Percentiles rank a stretch among this genome's conserved stretches.
Evolutionary conservation across 2,113 vertebrate genomes (phyloP).

Genomic region (Pyxicephalus adspersus): DNA sequence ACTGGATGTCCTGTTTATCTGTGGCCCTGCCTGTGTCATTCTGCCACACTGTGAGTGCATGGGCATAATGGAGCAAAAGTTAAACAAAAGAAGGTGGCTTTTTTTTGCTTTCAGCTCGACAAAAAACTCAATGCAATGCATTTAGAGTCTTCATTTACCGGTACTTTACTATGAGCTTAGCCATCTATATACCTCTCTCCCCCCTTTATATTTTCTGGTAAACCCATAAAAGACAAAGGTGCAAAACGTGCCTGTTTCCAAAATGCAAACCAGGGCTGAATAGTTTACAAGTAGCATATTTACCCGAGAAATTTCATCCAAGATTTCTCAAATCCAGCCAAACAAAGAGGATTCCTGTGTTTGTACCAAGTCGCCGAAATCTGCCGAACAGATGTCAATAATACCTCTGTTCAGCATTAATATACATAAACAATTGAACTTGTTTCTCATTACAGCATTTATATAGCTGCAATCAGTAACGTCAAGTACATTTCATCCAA

Average conservation of each 20-base stretch:
- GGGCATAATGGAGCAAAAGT: no score
- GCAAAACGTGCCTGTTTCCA: conserved; percentile 4
- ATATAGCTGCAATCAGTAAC: conserved; percentile 56
- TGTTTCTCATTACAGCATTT: conserved; percentile 57
- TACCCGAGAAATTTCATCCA: conserved; percentile 48
- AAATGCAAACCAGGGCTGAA: conserved; percentile 47
- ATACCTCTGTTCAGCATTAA: conserved; percentile 57
- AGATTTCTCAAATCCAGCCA: conserved; percentile 39
- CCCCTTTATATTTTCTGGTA: not conserved
- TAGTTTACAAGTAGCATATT: conserved; percentile 56
- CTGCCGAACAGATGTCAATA: conserved; percentile 55
- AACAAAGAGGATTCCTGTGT: conserved; percentile 47
- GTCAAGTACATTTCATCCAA: conserved; percentile 55
- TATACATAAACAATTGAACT: conserved; percentile 57
- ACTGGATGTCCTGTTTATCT: no score
- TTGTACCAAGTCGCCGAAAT: conserved; percentile 53
- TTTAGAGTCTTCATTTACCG: not conserved
- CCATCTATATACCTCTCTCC: not conserved
- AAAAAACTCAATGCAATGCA: not conserved
- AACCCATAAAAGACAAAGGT: not conserved
- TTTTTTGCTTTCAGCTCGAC: no score
- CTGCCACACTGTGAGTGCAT: no score
- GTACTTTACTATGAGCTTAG: not conserved
- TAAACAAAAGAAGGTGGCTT: no score
- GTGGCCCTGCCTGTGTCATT: no score